Conservation (phyloP, 1,140 invertebrate species). For the Saccostrea echinata region DNA sequence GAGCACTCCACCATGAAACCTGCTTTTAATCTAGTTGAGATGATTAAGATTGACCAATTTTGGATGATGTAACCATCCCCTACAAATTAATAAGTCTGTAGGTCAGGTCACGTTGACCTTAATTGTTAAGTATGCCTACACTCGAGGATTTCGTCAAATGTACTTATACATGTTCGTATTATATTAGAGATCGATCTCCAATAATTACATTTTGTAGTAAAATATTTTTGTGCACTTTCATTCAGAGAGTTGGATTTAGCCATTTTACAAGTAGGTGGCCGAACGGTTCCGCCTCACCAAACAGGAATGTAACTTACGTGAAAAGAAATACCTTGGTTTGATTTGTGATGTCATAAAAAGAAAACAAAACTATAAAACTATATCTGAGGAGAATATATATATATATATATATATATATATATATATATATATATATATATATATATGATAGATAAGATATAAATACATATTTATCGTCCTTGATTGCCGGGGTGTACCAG, state of each 20-base stretch:
- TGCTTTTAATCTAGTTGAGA: not conserved
- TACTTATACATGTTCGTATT: not conserved
- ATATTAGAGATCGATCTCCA: not conserved
- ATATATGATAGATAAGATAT: too few relatives aligned
- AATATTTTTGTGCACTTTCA: not conserved
- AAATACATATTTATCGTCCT: too few relatives aligned
- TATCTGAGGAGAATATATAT: too few relatives aligned
- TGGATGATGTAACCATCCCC: not conserved
- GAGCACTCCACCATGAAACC: not conserved
- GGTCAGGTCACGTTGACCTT: not conserved
- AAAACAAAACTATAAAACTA: not conserved
- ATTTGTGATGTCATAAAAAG: constrained; percentile 12
- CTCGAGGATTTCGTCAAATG: not conserved
- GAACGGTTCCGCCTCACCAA: not conserved
- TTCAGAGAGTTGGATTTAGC: not conserved
- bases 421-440: too few relatives aligned
- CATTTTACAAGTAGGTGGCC: not conserved
- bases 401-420: too few relatives aligned
- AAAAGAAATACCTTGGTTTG: not conserved
- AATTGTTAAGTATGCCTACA: not conserved
- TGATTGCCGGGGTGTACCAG: too few relatives aligned
- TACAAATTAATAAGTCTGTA: too few relatives aligned
- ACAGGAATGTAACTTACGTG: not conserved
- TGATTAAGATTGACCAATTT: not conserved
- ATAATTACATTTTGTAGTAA: too few relatives aligned